phyloP scores from a whole-genome alignment of 2,113 vertebrate genomes.

The Promerops cafer region DNA sequence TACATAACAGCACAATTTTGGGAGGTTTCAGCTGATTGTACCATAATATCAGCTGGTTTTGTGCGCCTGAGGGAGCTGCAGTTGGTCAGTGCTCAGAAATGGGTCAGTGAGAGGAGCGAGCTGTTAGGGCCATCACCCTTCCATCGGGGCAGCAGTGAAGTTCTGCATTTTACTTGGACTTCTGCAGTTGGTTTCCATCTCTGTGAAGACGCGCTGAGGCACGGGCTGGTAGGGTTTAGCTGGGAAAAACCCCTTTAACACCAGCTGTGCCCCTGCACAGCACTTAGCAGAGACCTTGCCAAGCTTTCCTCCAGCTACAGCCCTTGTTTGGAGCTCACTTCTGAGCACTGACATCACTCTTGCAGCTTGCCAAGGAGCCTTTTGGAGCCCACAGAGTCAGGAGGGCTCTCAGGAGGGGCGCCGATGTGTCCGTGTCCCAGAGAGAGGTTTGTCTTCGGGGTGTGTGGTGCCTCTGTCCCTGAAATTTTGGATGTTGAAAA shows the following conservation, averaged over 20 bases:
- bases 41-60: neutral
- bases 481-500: neutral
- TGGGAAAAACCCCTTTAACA: neutral
- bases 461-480: neutral
- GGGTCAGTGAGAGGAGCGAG: rapidly evolving
- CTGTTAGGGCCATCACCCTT: neutral
- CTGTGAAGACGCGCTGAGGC: neutral
- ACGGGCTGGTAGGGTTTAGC: neutral
- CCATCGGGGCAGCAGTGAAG: neutral
- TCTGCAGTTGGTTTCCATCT: neutral
- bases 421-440: rapidly evolving
- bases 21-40: neutral
- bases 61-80: rapidly evolving
- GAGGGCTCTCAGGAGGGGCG: neutral
- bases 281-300: neutral
- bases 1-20: neutral
- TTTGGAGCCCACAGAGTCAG: neutral
- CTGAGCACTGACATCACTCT: neutral
- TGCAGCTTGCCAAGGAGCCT: neutral
- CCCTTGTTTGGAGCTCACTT: neutral
- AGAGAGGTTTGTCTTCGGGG: neutral
- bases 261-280: neutral
- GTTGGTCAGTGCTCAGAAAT: neutral
- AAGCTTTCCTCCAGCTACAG: neutral
- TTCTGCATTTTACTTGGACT: neutral